Base-by-base conservation (phyloP, 1,140 invertebrate species). In the Drosophila obscura region DNA sequence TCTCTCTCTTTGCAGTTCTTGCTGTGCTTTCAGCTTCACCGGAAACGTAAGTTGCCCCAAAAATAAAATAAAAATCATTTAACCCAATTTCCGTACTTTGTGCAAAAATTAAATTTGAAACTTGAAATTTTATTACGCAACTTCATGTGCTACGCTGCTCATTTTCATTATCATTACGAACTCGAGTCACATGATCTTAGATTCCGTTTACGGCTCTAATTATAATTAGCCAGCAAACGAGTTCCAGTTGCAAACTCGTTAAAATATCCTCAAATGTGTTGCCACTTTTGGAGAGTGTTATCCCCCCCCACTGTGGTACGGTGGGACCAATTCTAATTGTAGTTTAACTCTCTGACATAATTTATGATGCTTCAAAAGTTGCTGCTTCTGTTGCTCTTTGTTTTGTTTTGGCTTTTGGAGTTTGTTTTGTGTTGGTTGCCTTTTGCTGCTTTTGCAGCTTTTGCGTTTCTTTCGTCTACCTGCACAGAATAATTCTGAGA, bases 331-430 rank as follows among this genome's bases (percentile, higher is more conserved):
- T 78, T 87, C 78, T 85, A 85, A 85, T 85, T 85, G 82, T 82
- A 85, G 83, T 85, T 85, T 75, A 82, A 87, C 69, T 77, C 69
- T 82, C 61, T 50, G 78, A 82, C 79, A 87, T 82, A 87, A 87
- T 87, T 85, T 85, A 85, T 80, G 74, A 74, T 58, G 51, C 59
- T 75, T 61, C 45, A 56, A 58, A 56, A 41, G 66, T 56, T 24
- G 58, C 60, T 44, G 24, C 53, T 67, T 64, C 39, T 71, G 56
- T 49, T 59, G 16, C 39, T 24, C 15, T 55, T 62, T 62, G 41
- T 48, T 48, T 65, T 65, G 35, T 9, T 22, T 41, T n/a, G n/a
- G 43, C 44, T 77, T 11, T 39, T 28, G 6, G 6, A 6, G 11
- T 51, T 11, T 22, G 44, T 39, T 16, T 0, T 1, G 8, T 49